Percentiles rank a stretch among this genome's conserved stretches.
Conservation (phyloP, 2,113 vertebrate genomes). For the Lamprotornis superbus region DNA sequence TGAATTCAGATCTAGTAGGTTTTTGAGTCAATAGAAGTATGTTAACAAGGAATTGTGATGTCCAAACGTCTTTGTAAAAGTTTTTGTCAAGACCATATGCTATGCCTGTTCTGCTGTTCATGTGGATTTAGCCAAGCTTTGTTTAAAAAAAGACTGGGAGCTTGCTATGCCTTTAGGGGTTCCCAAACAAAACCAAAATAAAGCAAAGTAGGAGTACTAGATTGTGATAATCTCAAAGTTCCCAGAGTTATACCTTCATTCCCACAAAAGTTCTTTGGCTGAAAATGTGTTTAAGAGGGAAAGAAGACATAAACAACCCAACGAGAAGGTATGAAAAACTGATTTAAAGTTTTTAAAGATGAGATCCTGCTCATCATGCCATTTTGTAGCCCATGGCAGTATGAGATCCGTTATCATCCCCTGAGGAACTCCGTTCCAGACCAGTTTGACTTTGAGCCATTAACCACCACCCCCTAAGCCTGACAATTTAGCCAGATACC, state of each 20-base stretch:
- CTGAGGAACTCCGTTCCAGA: neutral
- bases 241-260: neutral
- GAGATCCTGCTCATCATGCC: neutral
- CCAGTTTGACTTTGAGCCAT: neutral
- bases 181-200: neutral
- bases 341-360: neutral
- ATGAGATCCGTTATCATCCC: accelerated
- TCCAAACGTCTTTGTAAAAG: neutral
- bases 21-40: neutral
- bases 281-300: neutral
- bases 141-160: neutral
- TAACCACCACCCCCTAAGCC: neutral
- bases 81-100: neutral
- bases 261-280: neutral
- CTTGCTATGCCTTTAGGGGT: neutral
- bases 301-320: neutral
- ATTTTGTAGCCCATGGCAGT: neutral
- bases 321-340: neutral
- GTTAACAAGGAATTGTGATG: neutral
- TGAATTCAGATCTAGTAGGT: neutral
- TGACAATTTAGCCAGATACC: neutral
- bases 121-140: neutral
- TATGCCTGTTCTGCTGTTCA: neutral
- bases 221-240: neutral
- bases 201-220: neutral